phyloP scores from a whole-genome alignment of 2,888 invertebrate species.

The Drosophila pseudotalamancana region DNA sequence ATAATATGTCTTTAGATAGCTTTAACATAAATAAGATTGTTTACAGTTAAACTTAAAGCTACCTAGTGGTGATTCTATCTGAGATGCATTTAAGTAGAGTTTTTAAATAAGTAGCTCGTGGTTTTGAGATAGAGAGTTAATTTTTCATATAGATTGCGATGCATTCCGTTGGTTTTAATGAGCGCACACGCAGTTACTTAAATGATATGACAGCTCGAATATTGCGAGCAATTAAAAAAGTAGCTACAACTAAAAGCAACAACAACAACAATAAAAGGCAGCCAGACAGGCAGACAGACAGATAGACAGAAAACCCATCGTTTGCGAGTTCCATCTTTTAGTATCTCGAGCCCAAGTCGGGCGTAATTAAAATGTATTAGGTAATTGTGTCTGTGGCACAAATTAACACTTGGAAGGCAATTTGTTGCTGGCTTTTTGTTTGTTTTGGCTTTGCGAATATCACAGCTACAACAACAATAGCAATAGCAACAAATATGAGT shows the following conservation, averaged over 20 bases:
- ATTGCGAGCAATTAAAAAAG: constrained; percentile 52
- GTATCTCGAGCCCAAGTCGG: constrained; percentile 41
- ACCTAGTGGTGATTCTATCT: not conserved
- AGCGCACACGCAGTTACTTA: constrained; percentile 44
- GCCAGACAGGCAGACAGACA: not conserved
- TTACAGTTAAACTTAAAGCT: too few species aligned
- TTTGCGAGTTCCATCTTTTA: constrained; percentile 40
- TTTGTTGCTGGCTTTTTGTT: constrained; percentile 59
- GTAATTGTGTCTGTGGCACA: constrained; percentile 77
- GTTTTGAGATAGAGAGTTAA: constrained; percentile 1
- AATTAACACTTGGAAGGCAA: constrained; percentile 73
- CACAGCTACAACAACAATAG: constrained; percentile 9
- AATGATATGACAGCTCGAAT: constrained; percentile 54
- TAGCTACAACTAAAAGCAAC: constrained; percentile 16
- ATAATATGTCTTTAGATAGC: too few species aligned
- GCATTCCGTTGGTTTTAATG: constrained; percentile 57
- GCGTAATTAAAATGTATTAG: constrained; percentile 75
- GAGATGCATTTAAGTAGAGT: not conserved
- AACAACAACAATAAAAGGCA: constrained; percentile 11
- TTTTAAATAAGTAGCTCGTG: not conserved
- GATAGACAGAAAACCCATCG: constrained; percentile 7
- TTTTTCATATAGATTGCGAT: constrained; percentile 25
- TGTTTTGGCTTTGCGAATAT: constrained; percentile 35
- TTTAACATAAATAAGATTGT: too few species aligned
- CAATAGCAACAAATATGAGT: constrained; percentile 12